A percentile compares a stretch with the other conserved stretches of the same genome.
These are phyloP conservation scores for Theonella swinhoei DNA, from an alignment of 37 sponge, comb jelly and placozoan species.

Conservation along the genomic window DNA sequence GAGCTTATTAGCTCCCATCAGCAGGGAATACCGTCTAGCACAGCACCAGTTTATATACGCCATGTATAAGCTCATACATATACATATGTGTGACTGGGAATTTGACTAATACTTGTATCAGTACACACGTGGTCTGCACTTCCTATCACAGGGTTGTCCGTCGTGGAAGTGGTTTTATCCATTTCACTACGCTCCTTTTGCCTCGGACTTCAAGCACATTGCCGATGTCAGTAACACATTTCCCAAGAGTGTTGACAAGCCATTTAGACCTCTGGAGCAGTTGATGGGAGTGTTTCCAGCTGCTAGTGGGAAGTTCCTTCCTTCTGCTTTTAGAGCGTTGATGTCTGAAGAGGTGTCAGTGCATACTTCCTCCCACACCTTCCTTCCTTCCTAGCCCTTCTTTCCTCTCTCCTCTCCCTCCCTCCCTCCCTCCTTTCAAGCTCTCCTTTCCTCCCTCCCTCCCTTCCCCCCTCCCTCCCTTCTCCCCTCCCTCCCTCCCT, in stretches of 20 bases:
- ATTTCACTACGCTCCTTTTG: slow-evolving; percentile 99
- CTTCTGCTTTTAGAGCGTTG: slow-evolving; percentile 79
- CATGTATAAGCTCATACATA: neutral
- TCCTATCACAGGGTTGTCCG: slow-evolving; percentile 85
- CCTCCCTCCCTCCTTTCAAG: slow-evolving; percentile 16
- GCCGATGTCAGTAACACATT: slow-evolving; percentile 69
- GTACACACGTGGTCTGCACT: too few species aligned
- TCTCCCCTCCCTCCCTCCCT: slow-evolving; percentile 1
- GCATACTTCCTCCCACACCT: neutral
- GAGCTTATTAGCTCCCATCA: too few species aligned
- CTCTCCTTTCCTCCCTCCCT: neutral
- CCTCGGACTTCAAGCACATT: slow-evolving; percentile 95
- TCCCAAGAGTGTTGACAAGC: slow-evolving; percentile 51
- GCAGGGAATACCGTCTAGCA: neutral
- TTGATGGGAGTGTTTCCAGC: slow-evolving; percentile 99
- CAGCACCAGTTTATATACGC: neutral
- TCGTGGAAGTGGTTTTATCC: slow-evolving; percentile 99
- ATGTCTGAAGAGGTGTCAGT: slow-evolving; percentile 80
- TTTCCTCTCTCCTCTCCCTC: neutral
- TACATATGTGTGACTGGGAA: neutral
- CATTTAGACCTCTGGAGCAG: slow-evolving; percentile 97
- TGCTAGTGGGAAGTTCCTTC: slow-evolving; percentile 93
- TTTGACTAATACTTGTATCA: too few species aligned
- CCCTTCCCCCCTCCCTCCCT: neutral
- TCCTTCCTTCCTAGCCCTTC: too few species aligned